Base-by-base conservation (phyloP, 2,888 invertebrate species). In the Orthosia gothica region DNA sequence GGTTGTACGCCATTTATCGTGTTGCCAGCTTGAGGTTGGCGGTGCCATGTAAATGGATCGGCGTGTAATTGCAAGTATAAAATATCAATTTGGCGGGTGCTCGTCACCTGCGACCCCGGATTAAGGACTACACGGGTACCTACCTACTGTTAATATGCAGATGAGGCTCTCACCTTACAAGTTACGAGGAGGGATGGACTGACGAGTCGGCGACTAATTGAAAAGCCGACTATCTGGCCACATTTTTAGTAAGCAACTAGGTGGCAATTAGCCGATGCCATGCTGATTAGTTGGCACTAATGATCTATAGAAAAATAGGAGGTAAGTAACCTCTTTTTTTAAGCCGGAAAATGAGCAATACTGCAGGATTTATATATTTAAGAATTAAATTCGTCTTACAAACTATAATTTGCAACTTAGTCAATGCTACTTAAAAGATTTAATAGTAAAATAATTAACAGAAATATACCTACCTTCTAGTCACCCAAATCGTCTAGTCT, bases 51-150 rank as follows among this genome's bases (percentile, higher is more conserved):
- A 87, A 87, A 87, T 85, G 81, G 79, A 85, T 88, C 70, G 82
- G 74, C 55, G 52, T 83, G 83, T 87, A 86, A 87, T 88, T 88
- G 85, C 82, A 83, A 84, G 85, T 89, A 87, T 90, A 89, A 91
- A 91, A 89, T 90, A 89, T 89, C 89, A 90, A 91, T 91, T 90
- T 88, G 76, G 84, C 67, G 85, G 86, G 84, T 76, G 82, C 81
- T 87, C 85, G 85, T 89, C 91, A 91, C 91, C 89, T 91, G 90
- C 81, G 88, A 85, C 88, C 85, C 74, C 68, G 84, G 85, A 88
- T 91, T 90, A 89, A 85, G 83, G 84, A 79, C 84, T 88, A 84
- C 80, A 86, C 66, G 83, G 82, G 81, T 81, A 69, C 15, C 15
- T 55, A 70, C 52, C 70, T 67, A 83, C 84, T 87, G 87, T 87